phyloP scores from a whole-genome alignment of 2,888 invertebrate genomes.

The Beris morrisii region DNA sequence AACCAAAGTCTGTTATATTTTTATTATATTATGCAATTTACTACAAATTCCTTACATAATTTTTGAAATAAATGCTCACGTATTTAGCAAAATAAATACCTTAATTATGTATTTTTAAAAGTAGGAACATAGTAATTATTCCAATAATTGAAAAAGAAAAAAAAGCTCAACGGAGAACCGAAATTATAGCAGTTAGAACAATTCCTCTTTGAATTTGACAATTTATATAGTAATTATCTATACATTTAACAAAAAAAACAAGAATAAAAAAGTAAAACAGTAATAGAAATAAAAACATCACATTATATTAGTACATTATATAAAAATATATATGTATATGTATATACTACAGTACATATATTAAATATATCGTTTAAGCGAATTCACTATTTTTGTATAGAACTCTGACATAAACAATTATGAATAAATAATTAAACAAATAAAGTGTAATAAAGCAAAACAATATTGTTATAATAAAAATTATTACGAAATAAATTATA shows the following conservation, averaged over 20 bases:
- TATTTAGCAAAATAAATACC: too few relatives aligned
- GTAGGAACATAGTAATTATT: slow-evolving; percentile 40
- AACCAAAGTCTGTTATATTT: too few relatives aligned
- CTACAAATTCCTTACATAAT: too few relatives aligned
- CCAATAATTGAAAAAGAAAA: slow-evolving; percentile 16
- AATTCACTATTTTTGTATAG: slow-evolving; percentile 34
- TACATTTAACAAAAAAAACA: not conserved
- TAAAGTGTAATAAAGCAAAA: slow-evolving; percentile 21
- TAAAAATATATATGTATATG: not conserved
- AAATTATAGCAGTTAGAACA: not conserved
- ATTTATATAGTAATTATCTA: not conserved
- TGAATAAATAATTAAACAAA: slow-evolving; percentile 19
- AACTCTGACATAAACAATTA: slow-evolving; percentile 5
- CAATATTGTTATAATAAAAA: slow-evolving; percentile 26
- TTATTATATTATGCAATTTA: too few relatives aligned
- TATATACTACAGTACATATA: slow-evolving; percentile 9
- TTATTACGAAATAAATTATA: slow-evolving; percentile 19
- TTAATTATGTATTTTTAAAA: too few relatives aligned
- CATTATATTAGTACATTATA: not conserved
- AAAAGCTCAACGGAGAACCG: not conserved
- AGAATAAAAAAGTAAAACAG: slow-evolving; percentile 8
- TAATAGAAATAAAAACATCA: slow-evolving; percentile 2
- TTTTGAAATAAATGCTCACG: too few relatives aligned
- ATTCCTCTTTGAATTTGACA: not conserved
- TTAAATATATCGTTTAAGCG: slow-evolving; percentile 18